Percentiles rank a stretch among this genome's conserved stretches.
Evolutionary conservation across 2,888 invertebrate species (phyloP).

Genomic region (Crossocerus cetratus): DNA sequence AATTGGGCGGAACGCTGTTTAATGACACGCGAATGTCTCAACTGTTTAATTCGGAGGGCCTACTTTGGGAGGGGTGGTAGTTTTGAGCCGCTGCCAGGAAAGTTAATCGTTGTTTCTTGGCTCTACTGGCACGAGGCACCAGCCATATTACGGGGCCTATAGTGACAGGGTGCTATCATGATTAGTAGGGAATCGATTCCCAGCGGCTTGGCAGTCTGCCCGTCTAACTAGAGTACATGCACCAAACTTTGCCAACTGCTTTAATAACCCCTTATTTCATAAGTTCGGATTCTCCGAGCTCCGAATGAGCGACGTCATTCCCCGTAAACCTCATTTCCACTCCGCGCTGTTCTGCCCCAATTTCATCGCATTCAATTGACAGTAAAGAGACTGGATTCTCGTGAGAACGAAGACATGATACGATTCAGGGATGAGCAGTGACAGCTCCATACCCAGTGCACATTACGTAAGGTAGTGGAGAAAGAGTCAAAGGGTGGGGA

Average conservation of each 20-base stretch:
- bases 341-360: too few species aligned
- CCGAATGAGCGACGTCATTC: too few species aligned
- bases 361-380: too few species aligned
- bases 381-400: too few species aligned
- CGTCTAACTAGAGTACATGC: not conserved
- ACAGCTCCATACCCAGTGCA: too few species aligned
- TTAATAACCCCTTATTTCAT: slow-evolving; percentile 18
- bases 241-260: slow-evolving; percentile 18
- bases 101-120: slow-evolving; percentile 27
- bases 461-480: too few species aligned
- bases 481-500: not conserved
- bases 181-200: slow-evolving; percentile 26
- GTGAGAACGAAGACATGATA: too few species aligned
- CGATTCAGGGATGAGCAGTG: too few species aligned
- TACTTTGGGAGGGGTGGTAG: slow-evolving; percentile 13
- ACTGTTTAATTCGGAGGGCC: not conserved
- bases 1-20: too few species aligned
- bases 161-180: slow-evolving; percentile 30
- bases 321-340: too few species aligned
- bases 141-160: slow-evolving; percentile 23
- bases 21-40: too few species aligned
- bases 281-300: not conserved
- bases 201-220: slow-evolving; percentile 32
- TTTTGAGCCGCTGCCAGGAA: slow-evolving; percentile 43
- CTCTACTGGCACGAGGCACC: slow-evolving; percentile 11